These are phyloP conservation scores for Remorina albescens DNA, from an alignment of 2,797 vertebrate species.

Conservation along the genomic window DNA sequence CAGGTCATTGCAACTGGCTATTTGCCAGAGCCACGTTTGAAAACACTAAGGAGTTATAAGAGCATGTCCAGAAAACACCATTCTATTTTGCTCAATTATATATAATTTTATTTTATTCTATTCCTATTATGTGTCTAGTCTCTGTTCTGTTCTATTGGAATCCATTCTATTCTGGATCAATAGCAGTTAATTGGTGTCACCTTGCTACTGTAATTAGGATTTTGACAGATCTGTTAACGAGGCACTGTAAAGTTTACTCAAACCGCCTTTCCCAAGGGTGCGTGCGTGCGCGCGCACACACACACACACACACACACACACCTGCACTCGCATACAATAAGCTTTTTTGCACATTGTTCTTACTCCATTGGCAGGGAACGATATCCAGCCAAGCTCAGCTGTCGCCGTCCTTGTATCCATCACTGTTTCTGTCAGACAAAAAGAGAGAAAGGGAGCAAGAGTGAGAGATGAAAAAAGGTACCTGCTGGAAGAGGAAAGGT, in stretches of 20 bases:
- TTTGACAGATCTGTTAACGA: slow-evolving; percentile 77
- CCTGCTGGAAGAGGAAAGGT: slow-evolving; percentile 44
- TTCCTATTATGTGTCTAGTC: slow-evolving; percentile 4
- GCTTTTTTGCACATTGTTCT: slow-evolving; percentile 70
- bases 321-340: slow-evolving; percentile 31
- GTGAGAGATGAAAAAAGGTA: slow-evolving; percentile 38
- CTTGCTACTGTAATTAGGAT: slow-evolving; percentile 78
- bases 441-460: slow-evolving; percentile 69
- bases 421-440: slow-evolving; percentile 87
- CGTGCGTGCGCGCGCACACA: slow-evolving; percentile 38
- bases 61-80: slow-evolving; percentile 1
- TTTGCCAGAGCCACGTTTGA: slow-evolving; percentile 31
- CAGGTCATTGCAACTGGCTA: slow-evolving; percentile 33
- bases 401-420: slow-evolving; percentile 89
- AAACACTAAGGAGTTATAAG: slow-evolving; percentile 16
- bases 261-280: slow-evolving; percentile 58
- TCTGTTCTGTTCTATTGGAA: slow-evolving; percentile 48
- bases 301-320: slow-evolving; percentile 21
- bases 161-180: slow-evolving; percentile 58
- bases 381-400: slow-evolving; percentile 90
- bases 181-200: slow-evolving; percentile 76
- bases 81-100: background rate
- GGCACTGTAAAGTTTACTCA: slow-evolving; percentile 68
- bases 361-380: slow-evolving; percentile 88
- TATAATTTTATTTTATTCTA: slow-evolving; percentile 5